These are phyloP conservation scores for Mormyrus proboscirostris DNA, from an alignment of 2,797 vertebrate genomes.

Conservation along the genomic window DNA sequence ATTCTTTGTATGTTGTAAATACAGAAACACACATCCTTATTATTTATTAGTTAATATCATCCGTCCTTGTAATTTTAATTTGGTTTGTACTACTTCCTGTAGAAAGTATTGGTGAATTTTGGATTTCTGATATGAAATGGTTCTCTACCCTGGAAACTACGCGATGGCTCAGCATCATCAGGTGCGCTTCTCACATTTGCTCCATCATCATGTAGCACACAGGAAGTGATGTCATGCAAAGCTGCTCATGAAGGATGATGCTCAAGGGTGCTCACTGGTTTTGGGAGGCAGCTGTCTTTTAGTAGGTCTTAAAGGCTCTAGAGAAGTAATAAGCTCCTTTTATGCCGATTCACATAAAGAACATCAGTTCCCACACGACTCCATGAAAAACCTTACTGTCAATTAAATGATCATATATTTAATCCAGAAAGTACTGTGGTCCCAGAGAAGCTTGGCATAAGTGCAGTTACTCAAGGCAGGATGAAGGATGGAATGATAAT, in stretches of 20 bases:
- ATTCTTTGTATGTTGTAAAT: not conserved
- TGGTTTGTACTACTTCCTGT: slow-evolving; percentile 17
- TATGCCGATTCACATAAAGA: not conserved
- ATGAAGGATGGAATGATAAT: not conserved
- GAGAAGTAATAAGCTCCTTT: not conserved
- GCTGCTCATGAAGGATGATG: not conserved
- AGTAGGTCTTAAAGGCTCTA: not conserved
- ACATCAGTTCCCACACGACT: not conserved
- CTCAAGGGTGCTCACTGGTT: not conserved
- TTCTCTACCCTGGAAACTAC: slow-evolving; percentile 75
- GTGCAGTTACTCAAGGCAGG: not conserved
- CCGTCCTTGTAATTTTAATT: not conserved
- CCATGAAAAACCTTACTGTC: not conserved
- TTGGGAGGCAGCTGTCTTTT: not conserved
- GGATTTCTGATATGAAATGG: slow-evolving; percentile 81
- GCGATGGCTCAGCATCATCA: slow-evolving; percentile 78
- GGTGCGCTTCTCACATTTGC: slow-evolving; percentile 45
- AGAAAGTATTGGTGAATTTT: slow-evolving; percentile 77
- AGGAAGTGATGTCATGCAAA: not conserved
- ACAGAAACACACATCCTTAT: not conserved
- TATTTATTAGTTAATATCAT: not conserved
- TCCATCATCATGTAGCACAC: not conserved
- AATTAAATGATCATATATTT: not conserved
- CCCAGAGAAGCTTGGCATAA: not conserved
- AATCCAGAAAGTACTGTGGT: not conserved